Percentiles rank a stretch among this genome's conserved stretches.
phyloP scores from a whole-genome alignment of 2,113 vertebrate genomes.

The Sorex fumeus region DNA sequence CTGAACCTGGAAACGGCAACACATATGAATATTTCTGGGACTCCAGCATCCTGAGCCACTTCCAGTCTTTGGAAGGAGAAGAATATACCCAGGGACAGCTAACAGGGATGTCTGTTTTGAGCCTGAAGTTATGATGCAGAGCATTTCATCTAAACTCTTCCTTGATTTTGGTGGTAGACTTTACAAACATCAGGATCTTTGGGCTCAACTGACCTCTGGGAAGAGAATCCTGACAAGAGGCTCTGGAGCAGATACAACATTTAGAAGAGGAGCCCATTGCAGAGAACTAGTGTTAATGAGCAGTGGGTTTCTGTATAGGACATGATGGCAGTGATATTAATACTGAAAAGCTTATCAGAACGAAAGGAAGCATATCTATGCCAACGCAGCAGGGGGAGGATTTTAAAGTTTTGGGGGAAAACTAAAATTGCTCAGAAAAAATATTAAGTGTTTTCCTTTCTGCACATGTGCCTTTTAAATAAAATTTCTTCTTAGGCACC shows the following conservation, averaged over 20 bases:
- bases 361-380: not conserved
- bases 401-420: slow-evolving; percentile 72
- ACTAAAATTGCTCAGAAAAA: slow-evolving; percentile 14
- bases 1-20: not conserved
- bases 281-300: not conserved
- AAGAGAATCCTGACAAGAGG: not conserved
- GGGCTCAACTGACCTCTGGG: not conserved
- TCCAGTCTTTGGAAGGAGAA: not conserved
- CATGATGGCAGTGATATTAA: not conserved
- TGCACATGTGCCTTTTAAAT: slow-evolving; percentile 72
- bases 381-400: slow-evolving; percentile 32
- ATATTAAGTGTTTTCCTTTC: slow-evolving; percentile 47
- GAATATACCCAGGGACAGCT: not conserved
- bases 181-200: not conserved
- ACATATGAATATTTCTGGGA: not conserved
- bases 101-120: not conserved
- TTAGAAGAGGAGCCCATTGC: not conserved
- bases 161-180: not conserved
- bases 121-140: not conserved
- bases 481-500: slow-evolving; percentile 78
- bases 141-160: not conserved
- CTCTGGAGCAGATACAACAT: not conserved
- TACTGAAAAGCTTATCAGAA: slow-evolving; percentile 23
- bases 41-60: not conserved
- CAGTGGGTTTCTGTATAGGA: not conserved